phyloP scores from a whole-genome alignment of 1,140 invertebrate genomes.

The Forficula auricularia region DNA sequence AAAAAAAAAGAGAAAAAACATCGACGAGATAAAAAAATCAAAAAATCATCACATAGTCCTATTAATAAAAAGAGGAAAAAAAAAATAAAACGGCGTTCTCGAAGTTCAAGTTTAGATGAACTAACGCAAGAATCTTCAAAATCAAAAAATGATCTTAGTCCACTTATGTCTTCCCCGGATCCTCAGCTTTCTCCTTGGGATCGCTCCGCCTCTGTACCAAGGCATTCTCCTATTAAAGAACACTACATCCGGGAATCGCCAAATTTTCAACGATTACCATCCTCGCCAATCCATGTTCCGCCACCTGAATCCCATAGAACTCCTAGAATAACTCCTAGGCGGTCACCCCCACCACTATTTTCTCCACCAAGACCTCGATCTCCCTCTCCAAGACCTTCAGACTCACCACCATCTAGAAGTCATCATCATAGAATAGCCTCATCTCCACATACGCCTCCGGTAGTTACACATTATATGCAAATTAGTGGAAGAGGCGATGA shows the following conservation, averaged over 20 bases:
- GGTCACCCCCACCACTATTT: neutral
- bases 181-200: too few relatives aligned
- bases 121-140: too few relatives aligned
- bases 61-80: conserved; percentile 48
- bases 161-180: too few relatives aligned
- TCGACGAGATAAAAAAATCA: conserved; percentile 33
- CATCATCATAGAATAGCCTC: too few relatives aligned
- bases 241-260: neutral
- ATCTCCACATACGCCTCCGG: too few relatives aligned
- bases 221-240: too few relatives aligned
- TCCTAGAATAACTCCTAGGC: neutral
- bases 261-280: neutral
- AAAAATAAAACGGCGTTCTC: conserved; percentile 40
- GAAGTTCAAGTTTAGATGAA: conserved; percentile 35
- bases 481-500: too few relatives aligned
- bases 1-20: conserved; percentile 38
- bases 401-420: neutral
- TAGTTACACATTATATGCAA: too few relatives aligned
- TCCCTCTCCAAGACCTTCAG: neutral
- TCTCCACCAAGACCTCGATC: neutral
- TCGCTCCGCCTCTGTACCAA: too few relatives aligned
- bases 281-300: neutral
- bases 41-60: conserved; percentile 18
- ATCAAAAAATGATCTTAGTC: too few relatives aligned
- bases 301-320: neutral